Conservation (phyloP, 2,888 invertebrate genomes). For the Coelinius sp. region DNA sequence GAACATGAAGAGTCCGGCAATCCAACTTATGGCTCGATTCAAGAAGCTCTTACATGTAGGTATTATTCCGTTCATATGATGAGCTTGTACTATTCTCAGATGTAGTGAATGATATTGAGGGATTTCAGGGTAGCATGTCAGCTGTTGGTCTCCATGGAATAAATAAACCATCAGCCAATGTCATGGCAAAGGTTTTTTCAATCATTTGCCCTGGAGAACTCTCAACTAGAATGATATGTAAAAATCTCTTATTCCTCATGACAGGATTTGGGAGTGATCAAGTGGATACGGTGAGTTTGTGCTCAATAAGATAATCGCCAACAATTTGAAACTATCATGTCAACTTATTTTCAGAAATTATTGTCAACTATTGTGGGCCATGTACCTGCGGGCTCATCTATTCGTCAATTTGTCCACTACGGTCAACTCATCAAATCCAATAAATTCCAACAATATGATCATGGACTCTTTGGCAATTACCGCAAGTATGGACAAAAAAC, state of each 20-base stretch:
- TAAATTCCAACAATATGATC: conserved; percentile 73
- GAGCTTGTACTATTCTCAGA: conserved; percentile 43
- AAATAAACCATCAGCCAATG: conserved; percentile 73
- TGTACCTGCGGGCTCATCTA: conserved; percentile 80
- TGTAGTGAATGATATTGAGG: not conserved
- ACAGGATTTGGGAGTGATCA: conserved; percentile 76
- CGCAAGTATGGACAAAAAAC: conserved; percentile 72
- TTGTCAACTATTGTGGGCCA: conserved; percentile 80
- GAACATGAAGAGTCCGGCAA: conserved; percentile 71
- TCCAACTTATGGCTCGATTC: conserved; percentile 71
- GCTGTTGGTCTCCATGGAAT: conserved; percentile 73
- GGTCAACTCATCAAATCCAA: conserved; percentile 75
- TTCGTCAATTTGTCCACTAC: conserved; percentile 81
- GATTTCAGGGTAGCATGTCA: conserved; percentile 41
- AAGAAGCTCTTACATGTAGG: conserved; percentile 57
- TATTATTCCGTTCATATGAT: conserved; percentile 75
- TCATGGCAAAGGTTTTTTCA: conserved; percentile 55
- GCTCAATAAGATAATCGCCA: not conserved
- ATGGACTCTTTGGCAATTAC: conserved; percentile 72
- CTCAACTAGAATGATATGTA: conserved; percentile 75
- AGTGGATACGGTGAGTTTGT: conserved; percentile 70
- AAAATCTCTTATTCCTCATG: conserved; percentile 78
- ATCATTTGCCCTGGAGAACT: conserved; percentile 74
- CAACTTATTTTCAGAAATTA: conserved; percentile 75
- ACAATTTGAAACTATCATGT: not conserved